These are phyloP conservation scores for Epicampocera succincta DNA, from an alignment of 2,888 invertebrate genomes.

Conservation along the genomic window DNA sequence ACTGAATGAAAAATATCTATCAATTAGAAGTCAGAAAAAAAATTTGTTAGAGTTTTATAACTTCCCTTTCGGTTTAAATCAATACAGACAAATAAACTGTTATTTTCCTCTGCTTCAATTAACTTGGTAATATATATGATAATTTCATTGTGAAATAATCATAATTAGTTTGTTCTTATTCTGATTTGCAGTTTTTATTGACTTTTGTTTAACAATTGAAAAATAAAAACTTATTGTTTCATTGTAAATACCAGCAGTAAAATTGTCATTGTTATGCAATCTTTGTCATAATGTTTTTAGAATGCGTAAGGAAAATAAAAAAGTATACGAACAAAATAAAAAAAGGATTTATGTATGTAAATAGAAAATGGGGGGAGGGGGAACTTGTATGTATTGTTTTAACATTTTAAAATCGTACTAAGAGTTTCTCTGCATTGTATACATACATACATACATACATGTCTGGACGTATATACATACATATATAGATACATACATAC, in stretches of 20 bases:
- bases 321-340: no score
- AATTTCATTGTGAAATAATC: not conserved
- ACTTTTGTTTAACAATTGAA: slow-evolving; percentile 1
- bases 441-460: not conserved
- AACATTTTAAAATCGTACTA: no score
- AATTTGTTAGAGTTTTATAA: slow-evolving; percentile 3
- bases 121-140: slow-evolving; percentile 28
- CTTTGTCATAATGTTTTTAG: not conserved
- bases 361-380: no score
- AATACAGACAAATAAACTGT: not conserved
- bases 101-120: slow-evolving; percentile 9
- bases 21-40: not conserved
- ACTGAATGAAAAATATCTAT: no score
- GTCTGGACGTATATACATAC: no score
- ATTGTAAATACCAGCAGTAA: no score
- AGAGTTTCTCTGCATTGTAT: not conserved
- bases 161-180: not conserved
- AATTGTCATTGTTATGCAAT: no score
- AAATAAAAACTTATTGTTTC: not conserved
- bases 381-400: no score
- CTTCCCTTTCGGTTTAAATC: slow-evolving; percentile 26
- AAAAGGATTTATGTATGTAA: no score
- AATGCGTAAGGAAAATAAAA: not conserved
- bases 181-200: not conserved
- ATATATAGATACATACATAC: no score